Base-by-base conservation (phyloP, 1,140 invertebrate species). In the Chlorops oryzae region DNA sequence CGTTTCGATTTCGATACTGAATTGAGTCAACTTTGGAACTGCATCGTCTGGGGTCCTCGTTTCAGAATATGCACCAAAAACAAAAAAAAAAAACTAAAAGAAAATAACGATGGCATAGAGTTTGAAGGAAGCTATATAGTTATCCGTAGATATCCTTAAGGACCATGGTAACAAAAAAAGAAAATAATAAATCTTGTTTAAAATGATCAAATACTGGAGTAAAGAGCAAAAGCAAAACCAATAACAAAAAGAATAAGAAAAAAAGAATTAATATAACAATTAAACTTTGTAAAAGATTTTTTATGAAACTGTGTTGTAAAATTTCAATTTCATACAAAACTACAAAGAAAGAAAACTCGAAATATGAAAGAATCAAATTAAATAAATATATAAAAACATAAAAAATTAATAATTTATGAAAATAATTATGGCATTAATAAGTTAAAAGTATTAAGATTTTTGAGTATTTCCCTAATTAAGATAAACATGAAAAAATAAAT, bases 241-340 rank as follows among this genome's bases (percentile, higher is more conserved):
- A 41, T 23, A 21, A 3, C 6, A 23, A n/a, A 41, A 41, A 22
- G 21, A 5, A 23, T 22, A 41, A 41, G 39, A 41, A 41, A 32
- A 44, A 21, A 32, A 44, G 22, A 20, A 44, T 28, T 27, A 7
- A 43, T 43, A 43, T 20, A 32, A 21, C 28, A 28, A 32, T 44
- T 44, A 28, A 28, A 32, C 25, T 45, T 45, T 45, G 34, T 45
- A 32, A n/a, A n/a, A n/a, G 28, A 45, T 32, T 45, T 28, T 45
- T 23, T 45, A 45, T 34, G 27, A 15, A 45, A 18, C 13, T 45
- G 22, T 23, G 12, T 15, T 32, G 6, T 25, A 45, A 5, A 45
- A 9, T 20, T 32, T 45, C 7, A 18, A 28, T 27, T 32, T 28
- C 42, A 20, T 32, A 32, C 15, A 23, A 21, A 41, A 23, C 39